phyloP scores from a whole-genome alignment of 2,888 invertebrate species.

The Cosmorhoe ocellata region DNA sequence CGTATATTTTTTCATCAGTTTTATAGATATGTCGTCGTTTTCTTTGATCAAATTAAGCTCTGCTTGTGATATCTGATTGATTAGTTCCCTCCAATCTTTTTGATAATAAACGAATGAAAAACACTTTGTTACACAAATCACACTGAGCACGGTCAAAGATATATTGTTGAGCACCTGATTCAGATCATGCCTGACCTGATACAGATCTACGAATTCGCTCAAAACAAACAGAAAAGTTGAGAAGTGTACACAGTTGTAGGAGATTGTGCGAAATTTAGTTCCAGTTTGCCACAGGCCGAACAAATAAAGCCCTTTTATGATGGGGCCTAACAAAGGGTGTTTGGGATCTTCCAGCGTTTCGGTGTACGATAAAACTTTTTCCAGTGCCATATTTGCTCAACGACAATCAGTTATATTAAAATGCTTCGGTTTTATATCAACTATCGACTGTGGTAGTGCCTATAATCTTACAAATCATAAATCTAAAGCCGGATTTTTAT shows the following conservation, averaged over 20 bases:
- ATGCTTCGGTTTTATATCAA: conserved; percentile 6
- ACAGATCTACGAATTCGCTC: conserved; percentile 50
- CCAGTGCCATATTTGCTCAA: conserved; percentile 37
- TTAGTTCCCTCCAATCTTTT: conserved; percentile 38
- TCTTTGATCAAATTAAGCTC: conserved; percentile 44
- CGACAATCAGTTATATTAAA: neutral
- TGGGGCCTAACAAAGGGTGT: conserved; percentile 61
- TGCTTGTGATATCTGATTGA: conserved; percentile 43
- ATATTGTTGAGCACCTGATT: conserved; percentile 51
- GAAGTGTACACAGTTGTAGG: conserved; percentile 44
- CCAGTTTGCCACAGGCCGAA: conserved; percentile 55
- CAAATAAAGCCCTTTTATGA: conserved; percentile 52
- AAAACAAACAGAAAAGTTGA: conserved; percentile 43
- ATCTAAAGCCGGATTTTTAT: too few relatives aligned
- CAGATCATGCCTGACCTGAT: conserved; percentile 46
- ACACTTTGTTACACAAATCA: conserved; percentile 46
- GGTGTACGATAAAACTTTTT: conserved; percentile 40
- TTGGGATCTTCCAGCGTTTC: conserved; percentile 51
- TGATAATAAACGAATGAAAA: conserved; percentile 37
- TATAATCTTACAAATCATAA: too few relatives aligned
- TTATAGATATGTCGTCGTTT: conserved; percentile 32
- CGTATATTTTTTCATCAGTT: conserved; percentile 47
- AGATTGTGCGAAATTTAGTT: conserved; percentile 38
- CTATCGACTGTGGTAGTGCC: too few relatives aligned
- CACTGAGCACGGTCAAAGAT: conserved; percentile 47